Evolutionary conservation across 2,113 vertebrate species (phyloP), one percentile per base, ranked within the genome.

Genomic region (Grammomys surdaster): DNA sequence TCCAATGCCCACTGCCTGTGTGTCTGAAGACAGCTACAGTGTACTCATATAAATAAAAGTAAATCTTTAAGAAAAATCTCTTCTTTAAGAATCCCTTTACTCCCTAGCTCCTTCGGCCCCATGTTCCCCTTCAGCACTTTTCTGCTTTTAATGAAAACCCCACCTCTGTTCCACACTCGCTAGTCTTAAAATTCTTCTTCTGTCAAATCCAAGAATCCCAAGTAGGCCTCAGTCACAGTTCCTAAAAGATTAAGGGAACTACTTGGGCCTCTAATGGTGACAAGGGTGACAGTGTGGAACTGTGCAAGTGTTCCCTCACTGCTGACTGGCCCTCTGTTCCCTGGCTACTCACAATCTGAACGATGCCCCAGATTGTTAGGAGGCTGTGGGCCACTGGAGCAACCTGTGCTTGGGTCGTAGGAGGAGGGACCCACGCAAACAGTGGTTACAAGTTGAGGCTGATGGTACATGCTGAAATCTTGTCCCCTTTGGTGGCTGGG

Each of bases 341-440:
- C 20, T 14, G 3, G 13, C 12, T 4, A 5, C 12, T 20, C 13
- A 4, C 31, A 63, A 24, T 17, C 48, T 46, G 56, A 84, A 40
- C 6, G 1, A 7, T 17, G 5, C 22, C 58, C 28, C n/a, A 3
- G 5, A n/a, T 2, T 7, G 11, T 19, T 13, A 9, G 36, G 51
- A 40, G 40, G 11, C 22, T n/a, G 3, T 76, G 65, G 24, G 24
- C 4, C 33, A 67, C 69, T n/a, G 12, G 33, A 60, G 36, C 20
- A 0, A 36, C 26, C 17, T 7, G 40, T 75, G 20, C 31, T 20
- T 43, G 26, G n/a, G 43, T 28, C 17, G 56, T 17, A 1, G 4
- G 77, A 80, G 4, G 5, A 20, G 26, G 43, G 14, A 51, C 1
- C 3, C n/a, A 1, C 31, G 26, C 7, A 72, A n/a, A 72, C 19